Conservation (phyloP, 2,113 vertebrate species). For the Corythaeola cristata region DNA sequence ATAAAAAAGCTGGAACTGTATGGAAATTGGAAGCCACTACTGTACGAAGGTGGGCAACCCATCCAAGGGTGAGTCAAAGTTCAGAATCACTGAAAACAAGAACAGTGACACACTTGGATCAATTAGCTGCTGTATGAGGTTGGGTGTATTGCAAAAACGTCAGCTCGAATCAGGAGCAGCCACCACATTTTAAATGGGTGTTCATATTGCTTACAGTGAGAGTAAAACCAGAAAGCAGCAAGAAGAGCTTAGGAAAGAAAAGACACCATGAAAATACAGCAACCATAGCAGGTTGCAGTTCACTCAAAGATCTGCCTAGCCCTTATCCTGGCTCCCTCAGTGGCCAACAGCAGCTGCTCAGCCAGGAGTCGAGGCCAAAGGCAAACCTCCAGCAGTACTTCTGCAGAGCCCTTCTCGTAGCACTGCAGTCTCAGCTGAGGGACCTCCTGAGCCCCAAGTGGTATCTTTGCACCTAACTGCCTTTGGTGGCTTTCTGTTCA, state of each 20-base stretch:
- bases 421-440: neutral
- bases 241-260: neutral
- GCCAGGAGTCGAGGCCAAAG: neutral
- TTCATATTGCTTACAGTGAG: neutral
- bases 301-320: neutral
- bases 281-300: neutral
- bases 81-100: neutral
- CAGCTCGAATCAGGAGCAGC: neutral
- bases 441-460: neutral
- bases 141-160: neutral
- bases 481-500: neutral
- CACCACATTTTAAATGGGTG: neutral
- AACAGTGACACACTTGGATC: neutral
- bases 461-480: neutral
- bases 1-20: neutral
- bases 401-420: neutral
- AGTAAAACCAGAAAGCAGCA: neutral
- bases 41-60: neutral
- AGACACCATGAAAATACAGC: neutral
- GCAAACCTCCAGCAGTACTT: neutral
- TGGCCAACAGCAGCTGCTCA: neutral
- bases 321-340: neutral
- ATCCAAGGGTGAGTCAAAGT: neutral
- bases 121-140: neutral
- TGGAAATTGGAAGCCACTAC: neutral